phyloP scores from a whole-genome alignment of 1,140 invertebrate species.

The Grapholita molesta region DNA sequence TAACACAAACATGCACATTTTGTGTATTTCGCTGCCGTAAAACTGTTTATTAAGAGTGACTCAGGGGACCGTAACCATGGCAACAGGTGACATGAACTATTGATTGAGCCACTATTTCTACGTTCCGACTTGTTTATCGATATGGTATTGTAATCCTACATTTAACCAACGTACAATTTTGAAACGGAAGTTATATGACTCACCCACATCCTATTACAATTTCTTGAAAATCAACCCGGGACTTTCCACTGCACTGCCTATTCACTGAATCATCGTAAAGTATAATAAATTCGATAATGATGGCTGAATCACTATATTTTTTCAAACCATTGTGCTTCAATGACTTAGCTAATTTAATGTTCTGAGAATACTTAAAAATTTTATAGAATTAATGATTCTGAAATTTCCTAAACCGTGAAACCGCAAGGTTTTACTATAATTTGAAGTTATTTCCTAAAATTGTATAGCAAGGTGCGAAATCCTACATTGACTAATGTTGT shows the following conservation, averaged over 20 bases:
- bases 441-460: background rate
- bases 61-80: too few species aligned
- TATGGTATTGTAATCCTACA: background rate
- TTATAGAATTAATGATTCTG: background rate
- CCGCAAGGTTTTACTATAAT: background rate
- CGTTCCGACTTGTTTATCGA: background rate
- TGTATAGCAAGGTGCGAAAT: background rate
- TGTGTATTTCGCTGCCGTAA: too few species aligned
- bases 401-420: slow-evolving; percentile 7
- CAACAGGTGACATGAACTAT: too few species aligned
- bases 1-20: too few species aligned
- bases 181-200: background rate
- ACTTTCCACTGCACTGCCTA: background rate
- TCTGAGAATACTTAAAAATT: background rate
- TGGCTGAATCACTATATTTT: slow-evolving; percentile 8
- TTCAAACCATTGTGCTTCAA: slow-evolving; percentile 4
- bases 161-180: background rate
- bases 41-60: too few species aligned
- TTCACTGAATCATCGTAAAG: slow-evolving; percentile 7
- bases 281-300: slow-evolving; percentile 12
- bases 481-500: slow-evolving; percentile 7
- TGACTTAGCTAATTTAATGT: background rate
- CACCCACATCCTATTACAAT: background rate
- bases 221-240: background rate
- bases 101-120: too few species aligned